A percentile compares a stretch with the other conserved stretches of the same genome.
phyloP scores from a whole-genome alignment of 2,888 invertebrate species.

The Thereva unica region DNA sequence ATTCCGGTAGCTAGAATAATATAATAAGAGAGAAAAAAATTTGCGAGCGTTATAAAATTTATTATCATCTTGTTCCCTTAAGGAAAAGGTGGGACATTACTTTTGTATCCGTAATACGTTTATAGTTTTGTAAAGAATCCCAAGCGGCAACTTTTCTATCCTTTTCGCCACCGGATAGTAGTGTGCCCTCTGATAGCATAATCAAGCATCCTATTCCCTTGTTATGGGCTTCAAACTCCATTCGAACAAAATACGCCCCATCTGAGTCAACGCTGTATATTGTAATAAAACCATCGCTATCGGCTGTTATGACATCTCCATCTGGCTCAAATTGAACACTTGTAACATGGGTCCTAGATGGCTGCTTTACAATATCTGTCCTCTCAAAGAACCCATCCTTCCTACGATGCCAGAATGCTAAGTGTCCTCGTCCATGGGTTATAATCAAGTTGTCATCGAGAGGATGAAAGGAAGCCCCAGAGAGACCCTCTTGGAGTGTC shows the following conservation, averaged over 20 bases:
- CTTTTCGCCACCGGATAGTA: slow-evolving; percentile 88
- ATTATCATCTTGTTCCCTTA: neutral
- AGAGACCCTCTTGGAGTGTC: slow-evolving; percentile 87
- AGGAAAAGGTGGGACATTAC: slow-evolving; percentile 55
- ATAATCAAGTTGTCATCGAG: slow-evolving; percentile 88
- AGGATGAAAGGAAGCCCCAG: slow-evolving; percentile 89
- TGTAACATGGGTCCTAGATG: slow-evolving; percentile 81
- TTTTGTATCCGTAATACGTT: slow-evolving; percentile 86
- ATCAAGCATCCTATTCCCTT: slow-evolving; percentile 85
- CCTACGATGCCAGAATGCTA: slow-evolving; percentile 90
- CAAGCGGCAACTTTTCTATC: slow-evolving; percentile 89
- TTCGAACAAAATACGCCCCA: slow-evolving; percentile 84
- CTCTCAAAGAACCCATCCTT: slow-evolving; percentile 90
- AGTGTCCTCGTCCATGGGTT: slow-evolving; percentile 87
- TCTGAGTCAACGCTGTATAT: slow-evolving; percentile 88
- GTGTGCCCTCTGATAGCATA: slow-evolving; percentile 87
- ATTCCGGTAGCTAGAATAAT: slow-evolving; percentile 73
- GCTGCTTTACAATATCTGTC: slow-evolving; percentile 88
- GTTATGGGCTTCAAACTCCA: slow-evolving; percentile 87
- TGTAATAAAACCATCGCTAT: slow-evolving; percentile 89
- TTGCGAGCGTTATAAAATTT: neutral
- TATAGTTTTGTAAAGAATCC: slow-evolving; percentile 89
- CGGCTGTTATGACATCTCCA: slow-evolving; percentile 90
- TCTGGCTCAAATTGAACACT: slow-evolving; percentile 88
- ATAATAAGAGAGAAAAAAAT: neutral